Base-by-base conservation (phyloP, 2,113 vertebrate species). In the Xiphias gladius region DNA sequence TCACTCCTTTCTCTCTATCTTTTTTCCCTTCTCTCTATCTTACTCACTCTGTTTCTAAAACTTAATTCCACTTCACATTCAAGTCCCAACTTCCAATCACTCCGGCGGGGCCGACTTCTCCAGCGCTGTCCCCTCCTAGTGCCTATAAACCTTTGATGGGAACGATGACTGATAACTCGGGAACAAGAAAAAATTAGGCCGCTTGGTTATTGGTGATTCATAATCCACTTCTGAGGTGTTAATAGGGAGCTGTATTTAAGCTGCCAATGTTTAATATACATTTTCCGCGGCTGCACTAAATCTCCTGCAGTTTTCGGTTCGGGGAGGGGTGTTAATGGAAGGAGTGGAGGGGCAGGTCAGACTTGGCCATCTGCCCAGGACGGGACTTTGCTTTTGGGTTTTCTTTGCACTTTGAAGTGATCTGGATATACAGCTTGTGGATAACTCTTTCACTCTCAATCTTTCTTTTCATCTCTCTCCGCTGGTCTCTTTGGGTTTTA, bases 181-280 rank as follows among this genome's bases (percentile, higher is more conserved):
- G 73, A 72, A 86, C 73, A 64, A 76, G 73, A 73, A 85, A 62
- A 84, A 89, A 92, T 86, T 39, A 86, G 86, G 80, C 84, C 26
- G 71, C 59, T 65, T 65, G 50, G 58, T 89, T 88, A 84, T 79
- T 79, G 78, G 50, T 88, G 88, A 94, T 91, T 92, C 83, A 93
- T 89, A 90, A 87, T 92, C 80, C 85, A 80, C 87, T 88, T 80
- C 67, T 63, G 79, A 90, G 84, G 86, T 71, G 87, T 91, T 92
- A 93, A 92, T 88, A 83, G 73, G 80, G 57, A 84, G 86, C 80
- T 71, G 24, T 88, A 87, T 91, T 93, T 84, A 89, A 93, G 78
- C 79, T 91, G 90, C 80, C 80, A 83, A 26, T 83, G 83, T 93
- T 91, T 90, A 92, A 94, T 84, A 89, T 86, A 89, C 62, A 80